Evolutionary conservation across 2,797 vertebrate species (phyloP).

Genomic region (Gambusia yucatana): DNA sequence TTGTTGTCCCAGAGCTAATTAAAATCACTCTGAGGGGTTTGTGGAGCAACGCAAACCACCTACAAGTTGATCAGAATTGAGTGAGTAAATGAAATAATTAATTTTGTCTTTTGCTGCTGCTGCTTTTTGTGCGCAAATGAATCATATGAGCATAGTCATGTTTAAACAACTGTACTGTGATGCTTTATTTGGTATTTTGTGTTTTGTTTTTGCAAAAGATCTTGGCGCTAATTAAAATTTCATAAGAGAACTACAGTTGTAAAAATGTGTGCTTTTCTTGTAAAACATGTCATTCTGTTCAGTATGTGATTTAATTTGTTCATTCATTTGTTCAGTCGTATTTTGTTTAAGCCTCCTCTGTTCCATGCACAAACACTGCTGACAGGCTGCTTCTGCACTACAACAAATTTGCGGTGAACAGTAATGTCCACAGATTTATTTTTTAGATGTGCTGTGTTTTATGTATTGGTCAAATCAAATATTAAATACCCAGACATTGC

Average conservation of each 20-base stretch:
- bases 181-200: background rate
- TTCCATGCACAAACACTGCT: conserved; percentile 24
- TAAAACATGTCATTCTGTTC: conserved; percentile 22
- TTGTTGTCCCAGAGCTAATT: conserved; percentile 59
- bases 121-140: conserved; percentile 17
- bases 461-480: background rate
- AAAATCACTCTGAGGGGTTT: conserved; percentile 48
- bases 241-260: background rate
- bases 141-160: background rate
- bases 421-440: background rate
- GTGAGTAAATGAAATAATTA: conserved; percentile 42
- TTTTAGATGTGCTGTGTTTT: conserved; percentile 10
- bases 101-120: conserved; percentile 19
- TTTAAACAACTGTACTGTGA: conserved; percentile 2
- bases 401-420: conserved; percentile 25
- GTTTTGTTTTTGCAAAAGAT: background rate
- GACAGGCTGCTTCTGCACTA: conserved; percentile 27
- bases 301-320: conserved; percentile 19
- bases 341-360: conserved; percentile 45
- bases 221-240: background rate
- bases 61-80: conserved; percentile 53
- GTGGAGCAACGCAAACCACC: conserved; percentile 50
- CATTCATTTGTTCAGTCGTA: background rate
- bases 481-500: background rate
- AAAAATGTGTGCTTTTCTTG: background rate